Evolutionary conservation across 2,888 invertebrate species (phyloP), one percentile per base, ranked within the genome.

Genomic region (Scaptomyza flava): DNA sequence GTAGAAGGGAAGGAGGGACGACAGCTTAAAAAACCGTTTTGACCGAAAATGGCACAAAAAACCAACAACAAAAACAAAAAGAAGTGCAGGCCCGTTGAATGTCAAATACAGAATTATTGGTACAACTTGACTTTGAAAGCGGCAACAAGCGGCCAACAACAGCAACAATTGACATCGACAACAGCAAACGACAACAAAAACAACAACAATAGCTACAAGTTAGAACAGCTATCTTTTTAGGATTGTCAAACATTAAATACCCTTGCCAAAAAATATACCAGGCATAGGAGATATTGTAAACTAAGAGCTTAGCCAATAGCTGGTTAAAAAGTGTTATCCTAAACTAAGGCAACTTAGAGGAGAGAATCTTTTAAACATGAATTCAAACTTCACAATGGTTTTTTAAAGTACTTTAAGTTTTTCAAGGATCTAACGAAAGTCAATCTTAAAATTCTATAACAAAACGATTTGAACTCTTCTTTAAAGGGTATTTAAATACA

Each of bases 71-170:
- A 52, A 70, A 65, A 30, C 62, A 34, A 67, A 58, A 67, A 68
- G 23, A 69, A 53, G 63, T 58, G 59, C 68, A 57, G 58, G 50
- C 51, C 72, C 77, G 69, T 79, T 76, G 86, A 86, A 81, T 85
- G 84, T 85, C 84, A 87, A 87, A 85, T 83, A 79, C 80, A 81
- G 84, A 85, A 85, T 81, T 85, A 87, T 85, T 85, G 87, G 72
- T 78, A 84, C 81, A 84, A 81, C 76, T 79, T 74, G 81, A 79
- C 81, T 79, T 66, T 76, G 50, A 75, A 65, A 69, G 53, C 66
- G 46, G 65, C 74, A 70, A 84, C 79, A 79, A 84, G 71, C 72
- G 69, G 72, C 81, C 72, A 67, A 52, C 65, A 43, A 62, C 46
- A 63, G 51, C 48, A 68, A 23, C 66, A 72, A 34, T 67, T 70